Base-by-base conservation (phyloP, 2,113 vertebrate species). In the Rhea pennata region DNA sequence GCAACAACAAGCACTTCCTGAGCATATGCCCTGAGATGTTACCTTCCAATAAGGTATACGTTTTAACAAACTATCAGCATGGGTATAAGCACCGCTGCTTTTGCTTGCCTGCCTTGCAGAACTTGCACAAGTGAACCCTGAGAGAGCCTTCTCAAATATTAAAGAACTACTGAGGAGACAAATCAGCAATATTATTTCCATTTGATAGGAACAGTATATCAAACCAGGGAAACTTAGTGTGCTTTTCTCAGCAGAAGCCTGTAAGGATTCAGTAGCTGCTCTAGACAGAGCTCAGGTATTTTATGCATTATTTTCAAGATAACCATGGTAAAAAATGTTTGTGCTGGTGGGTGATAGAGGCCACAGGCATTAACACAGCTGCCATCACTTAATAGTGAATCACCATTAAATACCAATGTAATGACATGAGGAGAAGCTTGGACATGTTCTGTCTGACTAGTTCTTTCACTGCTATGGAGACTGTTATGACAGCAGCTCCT, bases 31-130 rank as follows among this genome's bases (percentile, higher is more conserved):
- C 16, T 24, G 46, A 69, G 64, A 53, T 64, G 62, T n/a, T 64
- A 33, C 33, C 29, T 86, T 79, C 86, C 50, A 24, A 10, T 6
- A 27, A 71, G 29, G 33, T 53, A 46, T 29, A 17, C 19, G 9
- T n/a, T 33, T 36, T n/a, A 51, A 71, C 26, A 71, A 71, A 71
- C 15, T 71, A 75, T 20, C 66, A 72, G 66, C 54, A 50, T 0
- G 46, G 54, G 4, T 39, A 9, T 53, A 46, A 73, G 5, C 6
- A 40, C 33, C 0, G 0, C 20, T 77, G 64, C 16, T 4, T 0
- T 40, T 71, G 42, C 23, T 69, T 78, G 54, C 33, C 33, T 88
- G 53, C 21, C 33, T 90, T 46, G 36, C 26, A 85, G 42, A 70
- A 15, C 10, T 21, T 50, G 64, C 4, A 4, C 79, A 83, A 80